A percentile compares a stretch with the other conserved stretches of the same genome.
Evolutionary conservation across 2,888 invertebrate genomes (phyloP).

Genomic region (Machimus atricapillus): DNA sequence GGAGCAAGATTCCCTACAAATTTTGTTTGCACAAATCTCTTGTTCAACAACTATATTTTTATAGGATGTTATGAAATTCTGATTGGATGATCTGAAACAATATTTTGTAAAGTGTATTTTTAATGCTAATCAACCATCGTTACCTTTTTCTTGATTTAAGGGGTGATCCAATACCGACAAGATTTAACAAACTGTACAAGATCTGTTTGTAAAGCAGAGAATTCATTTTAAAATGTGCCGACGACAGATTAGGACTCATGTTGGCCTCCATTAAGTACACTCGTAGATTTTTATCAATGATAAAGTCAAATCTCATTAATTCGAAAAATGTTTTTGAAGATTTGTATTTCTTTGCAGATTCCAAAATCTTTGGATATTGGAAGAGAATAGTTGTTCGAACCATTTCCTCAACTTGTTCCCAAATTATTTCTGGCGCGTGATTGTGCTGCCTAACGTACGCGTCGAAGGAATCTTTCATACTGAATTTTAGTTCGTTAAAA

Average conservation of each 20-base stretch:
- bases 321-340: slow-evolving; percentile 85
- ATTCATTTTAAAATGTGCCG: slow-evolving; percentile 91
- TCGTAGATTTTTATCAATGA: slow-evolving; percentile 84
- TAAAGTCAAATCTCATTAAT: slow-evolving; percentile 92
- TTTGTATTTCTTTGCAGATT: slow-evolving; percentile 64
- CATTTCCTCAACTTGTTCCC: slow-evolving; percentile 81
- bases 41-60: slow-evolving; percentile 82
- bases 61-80: slow-evolving; percentile 70
- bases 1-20: slow-evolving; percentile 70
- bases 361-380: slow-evolving; percentile 76
- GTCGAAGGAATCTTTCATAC: slow-evolving; percentile 88
- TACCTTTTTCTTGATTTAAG: slow-evolving; percentile 49
- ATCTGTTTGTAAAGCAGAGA: slow-evolving; percentile 90
- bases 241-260: slow-evolving; percentile 97
- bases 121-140: background rate
- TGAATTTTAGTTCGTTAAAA: slow-evolving; percentile 75
- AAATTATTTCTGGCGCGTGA: slow-evolving; percentile 75
- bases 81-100: background rate
- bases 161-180: slow-evolving; percentile 76
- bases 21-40: slow-evolving; percentile 68
- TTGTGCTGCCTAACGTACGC: slow-evolving; percentile 73
- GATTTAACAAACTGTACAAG: slow-evolving; percentile 79
- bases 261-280: slow-evolving; percentile 94
- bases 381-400: slow-evolving; percentile 73
- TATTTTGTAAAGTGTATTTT: background rate